phyloP scores from a whole-genome alignment of 2,888 invertebrate species.

The Lasioglossum morio region DNA sequence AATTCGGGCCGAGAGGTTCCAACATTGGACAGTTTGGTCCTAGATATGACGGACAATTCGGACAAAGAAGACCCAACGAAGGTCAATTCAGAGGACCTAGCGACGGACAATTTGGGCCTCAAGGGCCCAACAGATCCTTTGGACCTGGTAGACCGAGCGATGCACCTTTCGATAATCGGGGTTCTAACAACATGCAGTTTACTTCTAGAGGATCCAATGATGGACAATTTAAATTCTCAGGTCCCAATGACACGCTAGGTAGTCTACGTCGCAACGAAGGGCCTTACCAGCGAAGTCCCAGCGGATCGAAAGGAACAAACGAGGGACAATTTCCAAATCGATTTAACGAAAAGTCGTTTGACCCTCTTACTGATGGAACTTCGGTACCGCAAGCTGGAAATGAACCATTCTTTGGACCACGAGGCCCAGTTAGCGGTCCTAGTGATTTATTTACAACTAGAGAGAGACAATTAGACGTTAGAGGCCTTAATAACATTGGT shows the following conservation, averaged over 20 bases:
- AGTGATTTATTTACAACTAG: slow-evolving; percentile 54
- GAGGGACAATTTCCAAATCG: slow-evolving; percentile 37
- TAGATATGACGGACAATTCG: slow-evolving; percentile 39
- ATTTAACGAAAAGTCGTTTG: slow-evolving; percentile 41
- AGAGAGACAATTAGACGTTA: slow-evolving; percentile 53
- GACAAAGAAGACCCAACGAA: slow-evolving; percentile 45
- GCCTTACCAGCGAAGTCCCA: slow-evolving; percentile 34
- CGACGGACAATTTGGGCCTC: slow-evolving; percentile 48
- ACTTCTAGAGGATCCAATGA: slow-evolving; percentile 42
- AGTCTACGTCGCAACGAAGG: slow-evolving; percentile 42
- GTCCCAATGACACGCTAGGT: slow-evolving; percentile 45
- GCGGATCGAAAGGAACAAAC: slow-evolving; percentile 25
- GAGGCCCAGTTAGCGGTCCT: slow-evolving; percentile 38
- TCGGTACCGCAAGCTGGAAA: slow-evolving; percentile 23
- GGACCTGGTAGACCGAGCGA: slow-evolving; percentile 18
- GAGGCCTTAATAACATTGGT: slow-evolving; percentile 26
- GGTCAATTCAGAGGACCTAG: slow-evolving; percentile 51
- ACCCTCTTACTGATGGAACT: slow-evolving; percentile 23
- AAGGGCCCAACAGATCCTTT: slow-evolving; percentile 50
- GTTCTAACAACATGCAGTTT: slow-evolving; percentile 39
- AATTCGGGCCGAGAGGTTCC: slow-evolving; percentile 45
- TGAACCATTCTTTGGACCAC: slow-evolving; percentile 40
- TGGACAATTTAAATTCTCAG: slow-evolving; percentile 17
- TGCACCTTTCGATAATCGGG: slow-evolving; percentile 21
- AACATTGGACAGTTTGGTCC: slow-evolving; percentile 41